Evolutionary conservation across 2,113 vertebrate species (phyloP).

Genomic region (Trichechus manatus): DNA sequence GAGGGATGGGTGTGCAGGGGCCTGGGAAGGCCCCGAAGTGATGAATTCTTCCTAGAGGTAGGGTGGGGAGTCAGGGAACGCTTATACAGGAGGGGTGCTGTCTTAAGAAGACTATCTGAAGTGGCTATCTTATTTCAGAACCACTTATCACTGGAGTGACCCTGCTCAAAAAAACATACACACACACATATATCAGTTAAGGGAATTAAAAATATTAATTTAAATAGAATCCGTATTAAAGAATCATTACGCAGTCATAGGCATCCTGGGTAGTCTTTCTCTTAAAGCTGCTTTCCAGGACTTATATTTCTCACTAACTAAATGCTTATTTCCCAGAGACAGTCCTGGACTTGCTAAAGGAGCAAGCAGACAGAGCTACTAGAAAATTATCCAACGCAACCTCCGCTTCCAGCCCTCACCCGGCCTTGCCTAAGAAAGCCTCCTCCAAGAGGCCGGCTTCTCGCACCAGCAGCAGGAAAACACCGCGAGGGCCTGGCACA

Average conservation of each 20-base stretch:
- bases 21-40: not conserved
- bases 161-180: too few relatives aligned
- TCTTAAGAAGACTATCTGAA: not conserved
- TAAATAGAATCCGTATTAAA: not conserved
- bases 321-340: constrained; percentile 81
- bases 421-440: not conserved
- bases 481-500: not conserved
- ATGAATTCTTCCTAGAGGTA: not conserved
- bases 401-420: not conserved
- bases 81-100: not conserved
- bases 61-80: not conserved
- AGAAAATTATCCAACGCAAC: not conserved
- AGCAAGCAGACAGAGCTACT: constrained; percentile 35
- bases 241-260: not conserved
- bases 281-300: not conserved
- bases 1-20: not conserved
- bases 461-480: constrained; percentile 24
- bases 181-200: not conserved
- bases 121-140: not conserved
- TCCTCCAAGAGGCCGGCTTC: constrained; percentile 18
- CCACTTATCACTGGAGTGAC: not conserved
- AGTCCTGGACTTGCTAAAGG: constrained; percentile 82
- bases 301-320: constrained; percentile 16
- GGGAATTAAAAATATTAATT: not conserved
- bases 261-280: not conserved